phyloP scores from a whole-genome alignment of 2,888 invertebrate species.

The Melinaea marsaeus region DNA sequence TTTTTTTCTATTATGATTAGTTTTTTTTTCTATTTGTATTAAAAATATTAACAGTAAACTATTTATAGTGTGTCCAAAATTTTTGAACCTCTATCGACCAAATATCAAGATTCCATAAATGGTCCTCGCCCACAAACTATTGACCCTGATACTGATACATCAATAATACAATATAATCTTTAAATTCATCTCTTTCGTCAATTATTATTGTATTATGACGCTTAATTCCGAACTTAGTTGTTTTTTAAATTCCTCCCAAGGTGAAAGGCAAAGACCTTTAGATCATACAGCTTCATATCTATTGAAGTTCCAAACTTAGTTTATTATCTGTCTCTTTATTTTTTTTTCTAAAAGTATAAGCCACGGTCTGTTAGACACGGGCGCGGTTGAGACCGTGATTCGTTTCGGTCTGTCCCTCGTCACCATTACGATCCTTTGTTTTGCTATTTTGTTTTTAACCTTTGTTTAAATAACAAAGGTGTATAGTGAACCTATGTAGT shows the following conservation, averaged over 20 bases:
- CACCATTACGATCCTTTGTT: conserved; percentile 36
- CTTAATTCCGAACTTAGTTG: too few species aligned
- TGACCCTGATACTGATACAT: conserved; percentile 46
- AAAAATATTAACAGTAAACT: not conserved
- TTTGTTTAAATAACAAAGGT: not conserved
- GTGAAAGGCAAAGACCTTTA: too few species aligned
- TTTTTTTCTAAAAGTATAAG: conserved; percentile 26
- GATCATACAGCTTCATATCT: too few species aligned
- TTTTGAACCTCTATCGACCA: conserved; percentile 10
- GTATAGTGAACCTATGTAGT: not conserved
- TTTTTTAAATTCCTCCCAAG: too few species aligned
- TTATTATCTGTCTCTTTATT: conserved; percentile 17
- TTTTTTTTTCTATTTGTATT: too few species aligned
- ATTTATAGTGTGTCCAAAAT: conserved; percentile 3
- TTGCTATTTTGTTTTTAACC: conserved; percentile 25
- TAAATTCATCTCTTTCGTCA: too few species aligned
- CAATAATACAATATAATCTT: not conserved
- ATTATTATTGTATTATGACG: too few species aligned
- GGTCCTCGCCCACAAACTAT: conserved; percentile 51
- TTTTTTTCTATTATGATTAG: too few species aligned
- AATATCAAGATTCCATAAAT: conserved; percentile 60
- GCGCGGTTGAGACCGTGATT: conserved; percentile 43
- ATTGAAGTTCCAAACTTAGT: too few species aligned
- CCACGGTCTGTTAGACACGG: conserved; percentile 40
- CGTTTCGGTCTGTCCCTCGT: conserved; percentile 42